Conservation (phyloP, 2,888 invertebrate genomes). For the Scaptodrosophila latifasciaeformis region DNA sequence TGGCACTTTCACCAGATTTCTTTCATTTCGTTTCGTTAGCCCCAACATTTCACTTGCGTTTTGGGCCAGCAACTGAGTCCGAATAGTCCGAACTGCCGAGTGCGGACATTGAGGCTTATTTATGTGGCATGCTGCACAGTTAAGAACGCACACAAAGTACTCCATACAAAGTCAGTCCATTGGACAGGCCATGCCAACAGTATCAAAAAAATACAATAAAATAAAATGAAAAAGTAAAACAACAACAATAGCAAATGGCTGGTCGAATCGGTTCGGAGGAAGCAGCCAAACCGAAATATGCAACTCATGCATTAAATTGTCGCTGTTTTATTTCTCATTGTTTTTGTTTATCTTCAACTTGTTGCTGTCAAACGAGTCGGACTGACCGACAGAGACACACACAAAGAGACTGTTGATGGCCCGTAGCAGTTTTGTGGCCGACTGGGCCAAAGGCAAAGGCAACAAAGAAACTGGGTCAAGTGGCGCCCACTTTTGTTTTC, state of each 20-base stretch:
- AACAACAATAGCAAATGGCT: too few relatives aligned
- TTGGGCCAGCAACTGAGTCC: too few relatives aligned
- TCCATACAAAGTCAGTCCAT: not conserved
- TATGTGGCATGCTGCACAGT: constrained; percentile 63
- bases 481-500: constrained; percentile 65
- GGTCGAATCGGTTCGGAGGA: not conserved
- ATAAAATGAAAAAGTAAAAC: not conserved
- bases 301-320: constrained; percentile 68
- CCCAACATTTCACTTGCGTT: constrained; percentile 40
- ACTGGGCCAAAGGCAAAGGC: too few relatives aligned
- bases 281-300: constrained; percentile 44
- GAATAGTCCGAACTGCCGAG: not conserved
- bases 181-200: constrained; percentile 13
- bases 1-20: constrained; percentile 67
- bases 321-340: constrained; percentile 67
- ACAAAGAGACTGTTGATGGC: not conserved
- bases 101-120: constrained; percentile 42
- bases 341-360: constrained; percentile 64
- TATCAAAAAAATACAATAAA: not conserved
- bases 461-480: constrained; percentile 49
- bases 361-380: constrained; percentile 64
- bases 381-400: too few relatives aligned
- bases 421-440: not conserved
- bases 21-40: constrained; percentile 44
- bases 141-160: constrained; percentile 23